These are phyloP conservation scores for Varecia variegata DNA, from an alignment of 2,797 vertebrate species.

Conservation along the genomic window DNA sequence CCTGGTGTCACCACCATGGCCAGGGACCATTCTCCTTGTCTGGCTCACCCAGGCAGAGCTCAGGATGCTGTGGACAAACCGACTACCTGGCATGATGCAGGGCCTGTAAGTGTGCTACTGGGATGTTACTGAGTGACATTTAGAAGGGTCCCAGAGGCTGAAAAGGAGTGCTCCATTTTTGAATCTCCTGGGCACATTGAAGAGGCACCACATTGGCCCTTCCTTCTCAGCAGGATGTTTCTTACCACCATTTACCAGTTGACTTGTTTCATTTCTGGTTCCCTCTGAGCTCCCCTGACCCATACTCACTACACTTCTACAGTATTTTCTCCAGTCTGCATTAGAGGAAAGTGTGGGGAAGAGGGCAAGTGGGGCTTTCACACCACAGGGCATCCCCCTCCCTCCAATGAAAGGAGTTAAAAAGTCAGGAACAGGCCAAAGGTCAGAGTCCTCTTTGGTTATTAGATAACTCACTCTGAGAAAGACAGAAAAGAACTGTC, in stretches of 20 bases:
- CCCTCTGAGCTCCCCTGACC: not conserved
- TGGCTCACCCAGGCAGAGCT: not conserved
- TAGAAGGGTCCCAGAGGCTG: not conserved
- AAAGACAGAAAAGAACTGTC: constrained; percentile 1
- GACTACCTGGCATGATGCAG: not conserved
- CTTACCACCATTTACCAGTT: not conserved
- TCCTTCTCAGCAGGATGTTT: not conserved
- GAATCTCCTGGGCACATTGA: not conserved
- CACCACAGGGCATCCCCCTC: not conserved
- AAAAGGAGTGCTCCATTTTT: not conserved
- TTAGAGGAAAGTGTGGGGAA: not conserved
- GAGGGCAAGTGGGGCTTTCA: not conserved
- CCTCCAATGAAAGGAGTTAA: not conserved
- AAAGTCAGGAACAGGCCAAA: constrained; percentile 44
- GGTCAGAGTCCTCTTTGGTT: constrained; percentile 65
- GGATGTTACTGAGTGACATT: not conserved
- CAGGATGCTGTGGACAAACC: not conserved
- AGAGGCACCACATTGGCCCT: not conserved
- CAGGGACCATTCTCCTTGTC: not conserved
- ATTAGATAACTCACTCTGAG: constrained; percentile 56
- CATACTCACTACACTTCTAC: not conserved
- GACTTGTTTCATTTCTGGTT: not conserved
- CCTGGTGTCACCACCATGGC: not conserved
- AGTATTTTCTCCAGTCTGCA: not conserved
- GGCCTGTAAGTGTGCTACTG: not conserved